phyloP scores from a whole-genome alignment of 2,888 invertebrate genomes.

The Phortica magna region DNA sequence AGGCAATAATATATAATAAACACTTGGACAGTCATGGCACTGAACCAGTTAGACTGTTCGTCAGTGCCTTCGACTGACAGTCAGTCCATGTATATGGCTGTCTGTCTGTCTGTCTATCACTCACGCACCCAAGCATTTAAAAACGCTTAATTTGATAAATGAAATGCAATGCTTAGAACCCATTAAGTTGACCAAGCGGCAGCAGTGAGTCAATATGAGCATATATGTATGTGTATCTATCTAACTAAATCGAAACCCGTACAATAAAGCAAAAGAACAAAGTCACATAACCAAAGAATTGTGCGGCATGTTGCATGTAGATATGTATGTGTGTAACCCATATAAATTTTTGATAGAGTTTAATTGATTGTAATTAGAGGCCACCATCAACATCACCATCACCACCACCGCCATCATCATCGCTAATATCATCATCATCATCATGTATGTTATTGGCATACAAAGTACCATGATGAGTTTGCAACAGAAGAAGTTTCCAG shows the following conservation, averaged over 20 bases:
- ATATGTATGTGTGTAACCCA: too few relatives aligned
- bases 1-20: not conserved
- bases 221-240: conserved; percentile 24
- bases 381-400: conserved; percentile 1
- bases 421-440: not conserved
- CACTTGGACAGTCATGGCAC: not conserved
- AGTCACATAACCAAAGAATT: conserved; percentile 33
- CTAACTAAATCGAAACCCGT: conserved; percentile 36
- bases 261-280: conserved; percentile 40
- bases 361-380: conserved; percentile 68
- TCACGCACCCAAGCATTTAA: conserved; percentile 25
- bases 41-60: not conserved
- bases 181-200: conserved; percentile 4
- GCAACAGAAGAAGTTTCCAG: conserved; percentile 6
- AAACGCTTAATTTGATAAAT: conserved; percentile 1
- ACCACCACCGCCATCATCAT: conserved; percentile 1
- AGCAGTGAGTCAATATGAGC: conserved; percentile 41
- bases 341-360: conserved; percentile 61
- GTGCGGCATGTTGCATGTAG: conserved; percentile 34
- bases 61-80: not conserved
- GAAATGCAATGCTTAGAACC: not conserved
- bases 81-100: conserved; percentile 18
- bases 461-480: not conserved
- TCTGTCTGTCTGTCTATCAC: not conserved
- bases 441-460: not conserved